Conservation (phyloP, 1,140 invertebrate genomes). For the Hycleus cichorii region DNA sequence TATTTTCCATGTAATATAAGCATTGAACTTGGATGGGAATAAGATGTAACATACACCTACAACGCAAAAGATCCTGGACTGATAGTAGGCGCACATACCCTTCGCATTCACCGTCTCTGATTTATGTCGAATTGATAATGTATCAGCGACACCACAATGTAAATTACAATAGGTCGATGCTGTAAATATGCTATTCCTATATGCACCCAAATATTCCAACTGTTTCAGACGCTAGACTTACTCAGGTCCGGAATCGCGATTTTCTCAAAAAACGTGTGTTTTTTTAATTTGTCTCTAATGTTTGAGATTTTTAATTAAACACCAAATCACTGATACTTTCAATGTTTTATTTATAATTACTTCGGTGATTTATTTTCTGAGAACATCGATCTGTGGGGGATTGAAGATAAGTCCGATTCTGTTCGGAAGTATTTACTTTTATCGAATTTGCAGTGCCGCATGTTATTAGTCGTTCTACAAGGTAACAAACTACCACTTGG, state of each 20-base stretch:
- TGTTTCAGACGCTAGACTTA: conserved; percentile 1
- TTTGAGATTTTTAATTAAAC: no score
- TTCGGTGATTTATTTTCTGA: no score
- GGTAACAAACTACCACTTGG: conserved; percentile 19
- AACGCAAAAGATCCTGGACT: conserved; percentile 15
- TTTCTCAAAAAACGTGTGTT: not conserved
- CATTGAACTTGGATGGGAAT: not conserved
- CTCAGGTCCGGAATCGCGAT: conserved; percentile 8
- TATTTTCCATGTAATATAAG: no score
- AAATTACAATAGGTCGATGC: conserved; percentile 28
- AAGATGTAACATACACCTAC: conserved; percentile 25
- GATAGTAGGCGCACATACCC: conserved; percentile 22
- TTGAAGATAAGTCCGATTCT: not conserved
- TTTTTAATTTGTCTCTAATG: not conserved
- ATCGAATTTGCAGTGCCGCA: conserved; percentile 23
- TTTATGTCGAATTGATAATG: conserved; percentile 30
- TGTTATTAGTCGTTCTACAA: conserved; percentile 25
- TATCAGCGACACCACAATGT: conserved; percentile 33
- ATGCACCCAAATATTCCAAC: conserved; percentile 26
- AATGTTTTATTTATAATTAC: no score
- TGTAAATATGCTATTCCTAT: conserved; percentile 30
- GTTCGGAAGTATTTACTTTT: conserved; percentile 6
- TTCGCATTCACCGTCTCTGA: conserved; percentile 22
- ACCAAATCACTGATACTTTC: no score
- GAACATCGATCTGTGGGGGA: no score